Conservation (phyloP, 2,888 invertebrate species). For the Lithosia quadra region DNA sequence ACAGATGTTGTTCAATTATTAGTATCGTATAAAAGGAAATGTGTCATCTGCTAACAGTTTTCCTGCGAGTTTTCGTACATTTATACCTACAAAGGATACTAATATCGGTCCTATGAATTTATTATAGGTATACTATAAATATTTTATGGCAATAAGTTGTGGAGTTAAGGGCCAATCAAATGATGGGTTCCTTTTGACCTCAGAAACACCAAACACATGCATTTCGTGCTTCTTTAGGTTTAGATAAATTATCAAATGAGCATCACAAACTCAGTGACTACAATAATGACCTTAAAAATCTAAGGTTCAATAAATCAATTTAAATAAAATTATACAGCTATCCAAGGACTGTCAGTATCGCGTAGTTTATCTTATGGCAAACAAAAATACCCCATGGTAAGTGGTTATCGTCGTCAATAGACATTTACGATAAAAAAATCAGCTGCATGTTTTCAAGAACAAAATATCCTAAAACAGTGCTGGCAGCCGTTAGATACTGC, state of each 20-base stretch:
- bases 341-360: too few species aligned
- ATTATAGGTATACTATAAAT: background rate
- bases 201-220: background rate
- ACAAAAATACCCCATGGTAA: background rate
- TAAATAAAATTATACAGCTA: too few species aligned
- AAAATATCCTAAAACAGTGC: too few species aligned
- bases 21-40: conserved; percentile 34
- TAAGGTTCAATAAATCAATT: too few species aligned
- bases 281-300: too few species aligned
- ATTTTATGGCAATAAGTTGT: background rate
- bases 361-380: background rate
- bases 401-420: background rate
- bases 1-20: conserved; percentile 20
- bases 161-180: background rate
- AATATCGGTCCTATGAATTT: background rate
- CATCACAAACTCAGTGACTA: background rate
- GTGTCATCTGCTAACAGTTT: conserved; percentile 43
- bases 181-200: background rate
- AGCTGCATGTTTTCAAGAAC: too few species aligned
- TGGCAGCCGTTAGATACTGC: too few species aligned
- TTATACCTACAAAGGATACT: background rate
- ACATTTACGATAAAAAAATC: too few species aligned
- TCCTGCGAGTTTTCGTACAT: conserved; percentile 6
- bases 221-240: too few species aligned
- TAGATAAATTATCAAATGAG: background rate